Percentiles rank a stretch among this genome's conserved stretches.
Evolutionary conservation across 2,888 invertebrate species (phyloP).

Genomic region (Melanotus villosus): DNA sequence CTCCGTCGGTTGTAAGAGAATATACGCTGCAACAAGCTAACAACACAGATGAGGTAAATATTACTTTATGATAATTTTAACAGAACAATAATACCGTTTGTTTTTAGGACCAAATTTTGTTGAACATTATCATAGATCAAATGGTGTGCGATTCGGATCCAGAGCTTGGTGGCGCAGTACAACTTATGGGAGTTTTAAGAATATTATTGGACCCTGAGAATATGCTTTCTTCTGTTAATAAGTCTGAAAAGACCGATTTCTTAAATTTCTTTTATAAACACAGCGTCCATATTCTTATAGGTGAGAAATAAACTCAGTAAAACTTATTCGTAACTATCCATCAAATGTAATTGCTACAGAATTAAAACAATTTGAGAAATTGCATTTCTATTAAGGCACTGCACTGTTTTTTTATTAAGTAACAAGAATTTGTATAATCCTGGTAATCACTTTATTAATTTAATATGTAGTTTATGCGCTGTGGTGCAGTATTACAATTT

Average conservation of each 20-base stretch:
- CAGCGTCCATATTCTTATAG: slow-evolving; percentile 95
- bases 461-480: too few species aligned
- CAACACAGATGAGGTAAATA: slow-evolving; percentile 87
- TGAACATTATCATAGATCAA: slow-evolving; percentile 98
- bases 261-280: slow-evolving; percentile 98
- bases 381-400: too few species aligned
- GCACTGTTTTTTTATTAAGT: too few species aligned
- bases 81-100: neutral
- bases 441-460: too few species aligned
- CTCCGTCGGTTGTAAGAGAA: slow-evolving; percentile 96
- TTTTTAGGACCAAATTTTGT: slow-evolving; percentile 89
- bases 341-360: too few species aligned
- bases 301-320: slow-evolving; percentile 69
- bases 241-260: slow-evolving; percentile 98
- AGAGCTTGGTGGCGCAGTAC: slow-evolving; percentile 97
- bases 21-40: slow-evolving; percentile 95
- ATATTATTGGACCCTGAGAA: slow-evolving; percentile 97
- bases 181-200: slow-evolving; percentile 94
- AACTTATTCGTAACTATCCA: too few species aligned
- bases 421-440: too few species aligned
- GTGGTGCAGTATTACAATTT: too few species aligned
- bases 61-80: neutral
- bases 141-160: slow-evolving; percentile 97
- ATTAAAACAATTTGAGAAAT: too few species aligned
- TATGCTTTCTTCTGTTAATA: slow-evolving; percentile 93